Evolutionary conservation across 2,888 invertebrate species (phyloP), one percentile per base, ranked within the genome.

Genomic region (Philaethria dido): DNA sequence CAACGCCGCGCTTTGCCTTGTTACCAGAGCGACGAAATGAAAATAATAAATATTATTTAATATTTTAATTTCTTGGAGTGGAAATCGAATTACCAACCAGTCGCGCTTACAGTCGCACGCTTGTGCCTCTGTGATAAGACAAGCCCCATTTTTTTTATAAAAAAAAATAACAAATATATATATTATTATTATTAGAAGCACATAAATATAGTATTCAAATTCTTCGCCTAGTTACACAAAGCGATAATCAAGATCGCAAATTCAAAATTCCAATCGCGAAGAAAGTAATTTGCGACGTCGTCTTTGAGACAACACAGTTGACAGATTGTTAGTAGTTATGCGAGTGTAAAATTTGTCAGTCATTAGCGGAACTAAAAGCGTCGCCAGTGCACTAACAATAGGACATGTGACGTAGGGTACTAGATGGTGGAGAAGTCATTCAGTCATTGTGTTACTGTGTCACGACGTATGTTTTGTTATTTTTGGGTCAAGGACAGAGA

Each of bases 401-500:
- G 64, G 70, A 55, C 42, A 60, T 48, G 65, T 45, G 60, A 13
- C 42, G 64, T 52, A 36, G 47, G 36, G 61, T 39, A 63, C 64
- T 67, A 52, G 62, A 64, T 48, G 59, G 52, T 59, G 54, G 55
- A 64, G 62, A 57, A 62, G 52, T 64, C 20, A 62, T 64, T 78
- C 80, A 67, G 64, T 64, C 20, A 47, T 59, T 78, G 80, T 84
- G 86, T 83, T 82, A 84, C 81, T 76, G 80, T 86, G 86, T 86
- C 85, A 84, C 83, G 84, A 85, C 78, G 78, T 81, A 80, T 84
- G 86, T 81, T 84, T 81, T 80, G 81, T 82, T 85, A 87, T 87
- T 87, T 87, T 88, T 87, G 78, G 88, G 89, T 90, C 90, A 90
- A 87, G 90, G 90, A 75, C 83, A 75, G 69, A 72, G 72, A 70